Evolutionary conservation across 2,888 invertebrate genomes (phyloP), one percentile per base, ranked within the genome.

Genomic region (Dorcus hopei): DNA sequence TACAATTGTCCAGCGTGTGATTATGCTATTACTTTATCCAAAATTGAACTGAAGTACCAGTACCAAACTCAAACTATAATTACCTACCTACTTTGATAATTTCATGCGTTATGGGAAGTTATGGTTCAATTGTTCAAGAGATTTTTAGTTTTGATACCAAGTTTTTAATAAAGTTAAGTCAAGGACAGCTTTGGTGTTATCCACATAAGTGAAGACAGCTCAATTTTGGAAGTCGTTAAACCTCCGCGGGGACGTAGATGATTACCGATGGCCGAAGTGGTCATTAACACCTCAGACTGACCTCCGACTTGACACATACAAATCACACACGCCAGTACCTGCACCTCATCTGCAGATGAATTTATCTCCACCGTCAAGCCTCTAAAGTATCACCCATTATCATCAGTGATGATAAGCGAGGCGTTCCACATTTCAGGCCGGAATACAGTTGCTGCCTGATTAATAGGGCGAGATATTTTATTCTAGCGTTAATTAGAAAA

Each of bases 311-410:
- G 72, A 71, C 71, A 67, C 62, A 63, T 54, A 64, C 65, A 68
- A 68, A 68, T 68, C 66, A 66, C 65, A 60, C 62, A 57, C 57
- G 61, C 59, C 63, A 58, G 57, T 57, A 63, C 65, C 61, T 60
- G 61, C 61, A 61, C 61, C 66, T 66, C 70, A 70, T 71, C 71
- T 70, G 61, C 66, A 63, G 68, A 70, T 70, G 69, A 68, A 74
- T 73, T 73, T 73, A 73, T 74, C 71, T 74, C 71, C 71, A 70
- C 70, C 70, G 68, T 69, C 69, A 67, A 68, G 61, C 58, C 14
- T 54, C 57, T 57, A 64, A 64, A 69, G 68, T 65, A 68, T 64
- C 62, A 60, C 59, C 65, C 66, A 68, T 68, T 68, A 66, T 57
- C 64, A 61, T 63, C 65, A 57, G 56, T 49, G 61, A 61, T 63